Evolutionary conservation across 2,888 invertebrate genomes (phyloP).

Genomic region (Agonopterix subpropinquella): DNA sequence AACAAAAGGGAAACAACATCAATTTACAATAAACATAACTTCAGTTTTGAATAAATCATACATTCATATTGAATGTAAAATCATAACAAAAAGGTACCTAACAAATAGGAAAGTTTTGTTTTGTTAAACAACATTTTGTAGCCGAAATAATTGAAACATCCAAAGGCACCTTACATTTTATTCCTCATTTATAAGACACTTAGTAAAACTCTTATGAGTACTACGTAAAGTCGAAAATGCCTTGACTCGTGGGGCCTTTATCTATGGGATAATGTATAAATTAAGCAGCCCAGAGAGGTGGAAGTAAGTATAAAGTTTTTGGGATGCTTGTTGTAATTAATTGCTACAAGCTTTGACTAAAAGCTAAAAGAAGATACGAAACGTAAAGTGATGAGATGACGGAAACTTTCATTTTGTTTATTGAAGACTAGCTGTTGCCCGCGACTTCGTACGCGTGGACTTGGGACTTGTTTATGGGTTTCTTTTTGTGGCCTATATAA

Average conservation of each 20-base stretch:
- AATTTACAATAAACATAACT: not conserved
- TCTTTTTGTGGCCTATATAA: no score
- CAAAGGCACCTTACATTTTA: slow-evolving; percentile 22
- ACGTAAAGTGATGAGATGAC: no score
- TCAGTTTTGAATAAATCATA: slow-evolving; percentile 13
- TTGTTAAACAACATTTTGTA: slow-evolving; percentile 19
- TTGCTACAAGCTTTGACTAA: slow-evolving; percentile 8
- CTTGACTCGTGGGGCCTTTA: no score
- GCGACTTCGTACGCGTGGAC: no score
- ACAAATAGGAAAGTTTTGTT: slow-evolving; percentile 33
- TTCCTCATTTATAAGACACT: no score
- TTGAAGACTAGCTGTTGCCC: no score
- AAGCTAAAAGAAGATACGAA: not conserved
- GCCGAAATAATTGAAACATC: slow-evolving; percentile 34
- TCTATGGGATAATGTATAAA: no score
- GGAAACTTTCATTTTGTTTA: no score
- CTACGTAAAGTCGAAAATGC: no score
- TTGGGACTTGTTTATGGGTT: no score
- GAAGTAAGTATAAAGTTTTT: slow-evolving; percentile 27
- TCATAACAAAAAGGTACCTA: slow-evolving; percentile 12
- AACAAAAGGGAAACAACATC: not conserved
- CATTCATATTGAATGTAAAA: slow-evolving; percentile 24
- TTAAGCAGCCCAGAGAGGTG: slow-evolving; percentile 22
- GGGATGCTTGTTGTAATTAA: slow-evolving; percentile 22
- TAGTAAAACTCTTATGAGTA: no score